Conservation (phyloP, 1,140 invertebrate species). For the Bombus turneri region DNA sequence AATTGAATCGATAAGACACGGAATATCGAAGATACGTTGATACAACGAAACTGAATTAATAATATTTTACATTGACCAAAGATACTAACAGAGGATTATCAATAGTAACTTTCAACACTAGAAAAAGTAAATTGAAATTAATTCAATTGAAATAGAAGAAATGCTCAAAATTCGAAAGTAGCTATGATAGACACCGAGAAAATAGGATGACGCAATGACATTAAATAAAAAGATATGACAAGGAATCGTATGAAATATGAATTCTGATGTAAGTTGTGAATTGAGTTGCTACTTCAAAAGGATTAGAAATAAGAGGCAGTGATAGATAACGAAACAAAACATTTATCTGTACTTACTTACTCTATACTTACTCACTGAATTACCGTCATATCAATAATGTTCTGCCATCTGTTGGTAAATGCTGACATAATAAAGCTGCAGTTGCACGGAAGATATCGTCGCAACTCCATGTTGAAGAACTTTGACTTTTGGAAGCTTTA, state of each 20-base stretch:
- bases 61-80: too few relatives aligned
- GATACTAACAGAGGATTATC: not conserved
- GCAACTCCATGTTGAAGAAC: constrained; percentile 28
- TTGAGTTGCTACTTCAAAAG: not conserved
- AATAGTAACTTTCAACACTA: not conserved
- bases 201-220: too few relatives aligned
- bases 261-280: too few relatives aligned
- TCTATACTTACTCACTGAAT: not conserved
- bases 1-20: too few relatives aligned
- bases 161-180: not conserved
- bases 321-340: not conserved
- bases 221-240: not conserved
- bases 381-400: not conserved
- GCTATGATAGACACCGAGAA: too few relatives aligned
- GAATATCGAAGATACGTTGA: too few relatives aligned
- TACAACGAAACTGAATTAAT: too few relatives aligned
- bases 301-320: not conserved
- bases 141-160: not conserved
- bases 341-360: not conserved
- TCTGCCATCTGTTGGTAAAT: constrained; percentile 40
- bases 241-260: not conserved
- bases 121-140: not conserved
- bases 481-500: not conserved
- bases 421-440: not conserved
- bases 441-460: not conserved